Percentiles rank a stretch among this genome's conserved stretches.
phyloP scores from a whole-genome alignment of 2,113 vertebrate species.

The Myxocyprinus asiaticus region DNA sequence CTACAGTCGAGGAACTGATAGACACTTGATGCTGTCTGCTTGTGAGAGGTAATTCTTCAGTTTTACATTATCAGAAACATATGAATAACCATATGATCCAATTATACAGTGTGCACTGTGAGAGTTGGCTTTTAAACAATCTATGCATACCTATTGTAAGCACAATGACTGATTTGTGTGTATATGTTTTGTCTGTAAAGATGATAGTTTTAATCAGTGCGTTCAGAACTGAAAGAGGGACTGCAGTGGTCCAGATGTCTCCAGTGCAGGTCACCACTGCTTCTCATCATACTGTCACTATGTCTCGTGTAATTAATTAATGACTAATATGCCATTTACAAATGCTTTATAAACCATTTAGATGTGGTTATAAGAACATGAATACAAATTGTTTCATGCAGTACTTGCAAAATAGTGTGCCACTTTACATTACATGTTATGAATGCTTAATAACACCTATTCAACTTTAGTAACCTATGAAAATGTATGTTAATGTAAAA shows the following conservation, averaged over 20 bases:
- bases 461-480: too few species aligned
- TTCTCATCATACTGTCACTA: too few species aligned
- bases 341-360: too few species aligned
- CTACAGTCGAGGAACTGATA: slow-evolving; percentile 20
- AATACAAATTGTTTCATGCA: too few species aligned
- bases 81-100: not conserved
- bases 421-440: too few species aligned
- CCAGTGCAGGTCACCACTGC: not conserved
- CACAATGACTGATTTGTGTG: too few species aligned
- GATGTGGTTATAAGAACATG: too few species aligned
- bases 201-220: not conserved
- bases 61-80: not conserved
- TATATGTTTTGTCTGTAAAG: not conserved
- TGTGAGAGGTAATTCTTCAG: slow-evolving; percentile 16
- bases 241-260: not conserved
- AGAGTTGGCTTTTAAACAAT: not conserved
- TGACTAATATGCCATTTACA: too few species aligned
- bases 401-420: too few species aligned
- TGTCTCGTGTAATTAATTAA: too few species aligned
- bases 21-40: slow-evolving; percentile 21
- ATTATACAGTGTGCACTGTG: not conserved
- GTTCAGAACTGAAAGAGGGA: not conserved
- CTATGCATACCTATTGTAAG: not conserved
- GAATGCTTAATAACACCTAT: too few species aligned
- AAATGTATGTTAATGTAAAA: too few species aligned